These are phyloP conservation scores for Didymodactylos carnosus DNA, from an alignment of 2,888 invertebrate genomes.

Conservation along the genomic window DNA sequence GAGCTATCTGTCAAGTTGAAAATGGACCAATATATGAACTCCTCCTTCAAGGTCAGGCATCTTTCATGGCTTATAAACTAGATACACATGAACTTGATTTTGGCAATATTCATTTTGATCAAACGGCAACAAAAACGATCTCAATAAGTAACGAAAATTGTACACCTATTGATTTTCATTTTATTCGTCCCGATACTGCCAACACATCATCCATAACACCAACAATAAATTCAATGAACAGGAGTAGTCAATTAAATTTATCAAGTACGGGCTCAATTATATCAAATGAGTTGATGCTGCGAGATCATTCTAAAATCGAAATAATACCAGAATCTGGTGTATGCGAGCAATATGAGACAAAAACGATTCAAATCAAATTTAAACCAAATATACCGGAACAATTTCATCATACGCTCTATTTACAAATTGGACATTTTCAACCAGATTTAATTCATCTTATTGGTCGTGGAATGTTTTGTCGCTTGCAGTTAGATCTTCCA, in stretches of 20 bases:
- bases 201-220: too few species aligned
- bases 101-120: conserved; percentile 18
- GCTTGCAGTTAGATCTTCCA: conserved; percentile 31
- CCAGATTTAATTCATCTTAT: conserved; percentile 27
- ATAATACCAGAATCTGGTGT: neutral
- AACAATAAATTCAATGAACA: neutral
- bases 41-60: conserved; percentile 27
- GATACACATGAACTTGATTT: conserved; percentile 29
- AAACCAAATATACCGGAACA: conserved; percentile 31
- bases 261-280: too few species aligned
- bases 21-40: conserved; percentile 33
- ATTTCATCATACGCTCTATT: conserved; percentile 28
- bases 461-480: conserved; percentile 28
- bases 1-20: conserved; percentile 32
- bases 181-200: neutral
- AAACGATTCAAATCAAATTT: conserved; percentile 16
- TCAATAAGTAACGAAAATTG: conserved; percentile 1
- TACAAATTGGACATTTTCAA: conserved; percentile 35
- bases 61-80: conserved; percentile 29
- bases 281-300: too few species aligned
- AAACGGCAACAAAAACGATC: neutral
- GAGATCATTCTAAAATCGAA: neutral
- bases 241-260: neutral
- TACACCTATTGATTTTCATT: neutral
- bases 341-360: conserved; percentile 6